Conservation (phyloP, 1,140 invertebrate species). For the Grapholita molesta region DNA sequence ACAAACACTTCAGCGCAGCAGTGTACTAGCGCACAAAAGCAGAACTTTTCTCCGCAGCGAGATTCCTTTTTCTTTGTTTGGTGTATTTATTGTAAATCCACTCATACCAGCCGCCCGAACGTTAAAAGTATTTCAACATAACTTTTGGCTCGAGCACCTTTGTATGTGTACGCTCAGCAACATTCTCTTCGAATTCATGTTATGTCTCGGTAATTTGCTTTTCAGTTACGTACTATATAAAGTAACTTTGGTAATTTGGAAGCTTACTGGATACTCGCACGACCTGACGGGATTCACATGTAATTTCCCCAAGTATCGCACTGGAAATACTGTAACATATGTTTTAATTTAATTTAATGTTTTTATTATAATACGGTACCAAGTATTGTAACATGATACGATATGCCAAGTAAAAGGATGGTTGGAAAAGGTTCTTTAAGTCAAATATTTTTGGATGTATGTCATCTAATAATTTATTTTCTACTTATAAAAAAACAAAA, state of each 20-base stretch:
- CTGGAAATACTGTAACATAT: too few species aligned
- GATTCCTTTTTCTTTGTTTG: constrained; percentile 76
- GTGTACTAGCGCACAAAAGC: constrained; percentile 58
- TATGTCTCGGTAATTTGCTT: constrained; percentile 17
- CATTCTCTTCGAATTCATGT: constrained; percentile 13
- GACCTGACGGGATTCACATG: neutral
- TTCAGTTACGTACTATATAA: constrained; percentile 18
- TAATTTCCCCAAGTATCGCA: neutral
- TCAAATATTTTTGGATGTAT: neutral
- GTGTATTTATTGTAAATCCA: constrained; percentile 77
- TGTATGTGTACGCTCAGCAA: constrained; percentile 17
- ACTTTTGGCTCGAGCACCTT: constrained; percentile 61
- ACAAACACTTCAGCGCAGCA: constrained; percentile 33
- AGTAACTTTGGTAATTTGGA: constrained; percentile 17
- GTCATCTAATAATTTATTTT: too few species aligned
- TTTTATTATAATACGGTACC: too few species aligned
- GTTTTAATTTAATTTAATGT: too few species aligned
- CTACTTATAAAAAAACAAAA: too few species aligned
- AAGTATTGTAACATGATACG: too few species aligned
- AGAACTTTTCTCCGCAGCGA: constrained; percentile 69
- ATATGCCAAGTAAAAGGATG: neutral
- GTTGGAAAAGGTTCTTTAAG: neutral
- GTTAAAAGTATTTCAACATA: constrained; percentile 72
- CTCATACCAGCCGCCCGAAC: constrained; percentile 63
- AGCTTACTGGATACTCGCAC: constrained; percentile 15